A percentile compares a stretch with the other conserved stretches of the same genome.
Evolutionary conservation across 2,888 invertebrate genomes (phyloP).

Genomic region (Drosophila siamana): DNA sequence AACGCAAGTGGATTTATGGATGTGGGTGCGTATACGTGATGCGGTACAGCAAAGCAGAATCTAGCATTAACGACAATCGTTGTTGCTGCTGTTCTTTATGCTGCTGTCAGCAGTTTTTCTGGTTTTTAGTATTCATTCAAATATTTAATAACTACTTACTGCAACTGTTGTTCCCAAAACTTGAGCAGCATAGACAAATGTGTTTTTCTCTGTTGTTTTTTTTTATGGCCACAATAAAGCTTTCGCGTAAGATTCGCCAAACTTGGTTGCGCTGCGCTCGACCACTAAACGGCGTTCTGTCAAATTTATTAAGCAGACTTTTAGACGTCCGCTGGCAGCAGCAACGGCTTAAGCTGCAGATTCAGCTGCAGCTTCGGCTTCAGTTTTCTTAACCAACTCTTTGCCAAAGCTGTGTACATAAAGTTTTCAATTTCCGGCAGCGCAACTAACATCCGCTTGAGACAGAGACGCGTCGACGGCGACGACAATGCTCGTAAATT

Average conservation of each 20-base stretch:
- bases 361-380: neutral
- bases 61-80: neutral
- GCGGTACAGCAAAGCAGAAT: neutral
- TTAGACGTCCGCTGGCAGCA: neutral
- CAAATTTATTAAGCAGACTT: neutral
- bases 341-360: neutral
- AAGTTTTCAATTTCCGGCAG: conserved; percentile 37
- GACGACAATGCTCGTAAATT: conserved; percentile 11
- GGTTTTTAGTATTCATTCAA: neutral
- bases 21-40: neutral
- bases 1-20: neutral
- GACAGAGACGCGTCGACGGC: neutral
- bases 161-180: neutral
- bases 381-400: neutral
- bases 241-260: neutral
- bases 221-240: neutral
- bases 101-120: neutral
- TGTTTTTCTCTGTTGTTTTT: neutral
- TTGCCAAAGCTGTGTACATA: conserved; percentile 7
- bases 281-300: neutral
- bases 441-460: conserved; percentile 20
- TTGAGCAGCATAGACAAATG: neutral
- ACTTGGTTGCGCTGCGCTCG: neutral
- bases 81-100: neutral
- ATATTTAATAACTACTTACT: conserved; percentile 1